Evolutionary conservation across 2,797 vertebrate genomes (phyloP), one percentile per base, ranked within the genome.

Genomic region (Propithecus perrieri): DNA sequence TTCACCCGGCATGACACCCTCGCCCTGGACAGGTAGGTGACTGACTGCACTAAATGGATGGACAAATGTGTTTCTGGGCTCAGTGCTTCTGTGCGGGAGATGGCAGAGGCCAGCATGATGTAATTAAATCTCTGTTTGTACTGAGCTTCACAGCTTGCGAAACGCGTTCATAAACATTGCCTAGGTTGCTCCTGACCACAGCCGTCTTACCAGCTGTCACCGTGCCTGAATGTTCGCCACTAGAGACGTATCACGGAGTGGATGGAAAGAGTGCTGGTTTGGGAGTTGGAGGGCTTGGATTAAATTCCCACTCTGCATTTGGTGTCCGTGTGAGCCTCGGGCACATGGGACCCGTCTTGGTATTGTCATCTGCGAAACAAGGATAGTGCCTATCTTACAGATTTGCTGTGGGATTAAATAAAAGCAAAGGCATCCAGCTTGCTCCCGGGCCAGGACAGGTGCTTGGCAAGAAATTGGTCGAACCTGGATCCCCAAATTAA

Each of bases 391-490:
- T 22, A 11, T 69, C 78, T 61, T 50, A 15, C 26, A 86, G 48
- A 80, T 50, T 41, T 83, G n/a, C 76, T 46, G 2, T 12, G 55
- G 74, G 41, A 28, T 57, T 22, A 76, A 43, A 59, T 65, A 57
- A 80, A 92, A 63, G 5, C 30, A 35, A 59, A 38, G 46, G 46
- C n/a, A 38, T 61, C 41, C n/a, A 63, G 38, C 50, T 13, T 41
- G 7, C 79, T 87, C 50, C 55, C 55, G 35, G 72, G 61, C 30
- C 33, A 46, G 38, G n/a, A 26, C 11, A 63, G 43, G 71, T 84
- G 55, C 35, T 95, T 71, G 67, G 71, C 65, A 71, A 78, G 81
- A 93, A 38, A 71, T 26, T 35, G 28, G 28, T 50, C 50, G 55
- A 55, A 48, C 55, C 57, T 53, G 17, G 55, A 65, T 69, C 6